These are phyloP conservation scores for Hippocampus zosterae DNA, from an alignment of 2,113 vertebrate genomes.

Conservation along the genomic window DNA sequence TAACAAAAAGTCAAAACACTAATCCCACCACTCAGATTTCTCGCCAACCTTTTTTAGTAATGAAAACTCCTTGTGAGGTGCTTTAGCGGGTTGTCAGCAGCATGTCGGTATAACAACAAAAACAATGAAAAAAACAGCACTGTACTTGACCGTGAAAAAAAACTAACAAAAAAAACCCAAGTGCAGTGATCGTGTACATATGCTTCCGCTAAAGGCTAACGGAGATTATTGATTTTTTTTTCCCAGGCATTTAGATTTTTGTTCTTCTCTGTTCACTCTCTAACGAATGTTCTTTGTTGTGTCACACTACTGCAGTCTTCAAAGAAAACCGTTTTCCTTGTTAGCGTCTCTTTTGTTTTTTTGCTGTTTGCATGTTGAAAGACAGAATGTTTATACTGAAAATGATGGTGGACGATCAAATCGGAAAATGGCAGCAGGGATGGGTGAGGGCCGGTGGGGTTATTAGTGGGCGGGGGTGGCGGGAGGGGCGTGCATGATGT, in stretches of 20 bases:
- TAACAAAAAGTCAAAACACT: background rate
- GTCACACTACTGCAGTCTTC: slow-evolving; percentile 51
- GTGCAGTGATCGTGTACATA: slow-evolving; percentile 55
- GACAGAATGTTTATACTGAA: slow-evolving; percentile 50
- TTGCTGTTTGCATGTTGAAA: slow-evolving; percentile 46
- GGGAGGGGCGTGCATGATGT: slow-evolving; percentile 50
- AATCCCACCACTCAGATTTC: background rate
- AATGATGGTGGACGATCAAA: slow-evolving; percentile 11
- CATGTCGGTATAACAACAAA: slow-evolving; percentile 29
- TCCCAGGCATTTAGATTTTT: slow-evolving; percentile 34
- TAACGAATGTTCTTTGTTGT: slow-evolving; percentile 50
- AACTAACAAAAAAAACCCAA: background rate
- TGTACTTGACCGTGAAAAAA: slow-evolving; percentile 25
- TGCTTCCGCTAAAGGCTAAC: slow-evolving; percentile 37
- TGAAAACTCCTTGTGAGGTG: slow-evolving; percentile 30
- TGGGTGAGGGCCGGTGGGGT: slow-evolving; percentile 9
- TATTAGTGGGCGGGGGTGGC: too few relatives aligned
- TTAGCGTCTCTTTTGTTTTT: slow-evolving; percentile 36
- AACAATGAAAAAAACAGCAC: slow-evolving; percentile 34
- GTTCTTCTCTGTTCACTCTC: slow-evolving; percentile 24
- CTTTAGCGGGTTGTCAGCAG: slow-evolving; percentile 40
- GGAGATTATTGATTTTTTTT: slow-evolving; percentile 24
- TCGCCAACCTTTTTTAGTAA: slow-evolving; percentile 17
- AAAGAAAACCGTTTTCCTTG: slow-evolving; percentile 37
- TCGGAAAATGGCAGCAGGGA: background rate